phyloP scores from a whole-genome alignment of 2,888 invertebrate genomes.

The Rhagonycha lutea region DNA sequence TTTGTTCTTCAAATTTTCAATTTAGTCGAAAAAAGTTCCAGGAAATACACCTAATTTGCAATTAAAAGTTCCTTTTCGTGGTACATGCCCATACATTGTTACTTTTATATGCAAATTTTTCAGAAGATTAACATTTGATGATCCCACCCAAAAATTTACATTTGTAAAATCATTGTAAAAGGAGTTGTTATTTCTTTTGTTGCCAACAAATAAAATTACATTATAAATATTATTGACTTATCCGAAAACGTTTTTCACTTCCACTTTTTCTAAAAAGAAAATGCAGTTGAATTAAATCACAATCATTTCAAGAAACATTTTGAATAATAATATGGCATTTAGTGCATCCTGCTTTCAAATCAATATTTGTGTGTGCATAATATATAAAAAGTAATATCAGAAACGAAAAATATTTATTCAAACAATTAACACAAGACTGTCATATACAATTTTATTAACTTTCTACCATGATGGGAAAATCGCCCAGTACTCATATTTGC shows the following conservation, averaged over 20 bases:
- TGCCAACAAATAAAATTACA: background rate
- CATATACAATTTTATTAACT: background rate
- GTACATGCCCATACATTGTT: background rate
- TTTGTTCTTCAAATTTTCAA: background rate
- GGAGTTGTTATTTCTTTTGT: background rate
- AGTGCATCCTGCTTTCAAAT: background rate
- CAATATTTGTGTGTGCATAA: background rate
- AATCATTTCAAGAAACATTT: background rate
- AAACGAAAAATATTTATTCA: background rate
- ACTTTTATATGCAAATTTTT: background rate
- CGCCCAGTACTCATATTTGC: background rate
- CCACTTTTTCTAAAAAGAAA: background rate
- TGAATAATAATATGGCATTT: background rate
- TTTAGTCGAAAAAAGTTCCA: background rate
- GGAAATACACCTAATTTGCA: background rate
- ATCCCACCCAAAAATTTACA: background rate
- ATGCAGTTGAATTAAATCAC: background rate
- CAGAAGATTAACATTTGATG: background rate
- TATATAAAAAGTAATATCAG: background rate
- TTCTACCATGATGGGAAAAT: background rate
- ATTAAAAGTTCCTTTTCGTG: background rate
- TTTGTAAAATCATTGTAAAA: background rate
- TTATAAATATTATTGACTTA: background rate
- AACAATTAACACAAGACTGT: background rate
- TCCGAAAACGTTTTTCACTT: background rate